Evolutionary conservation across 2,113 vertebrate species (phyloP).

Genomic region (Conger conger): DNA sequence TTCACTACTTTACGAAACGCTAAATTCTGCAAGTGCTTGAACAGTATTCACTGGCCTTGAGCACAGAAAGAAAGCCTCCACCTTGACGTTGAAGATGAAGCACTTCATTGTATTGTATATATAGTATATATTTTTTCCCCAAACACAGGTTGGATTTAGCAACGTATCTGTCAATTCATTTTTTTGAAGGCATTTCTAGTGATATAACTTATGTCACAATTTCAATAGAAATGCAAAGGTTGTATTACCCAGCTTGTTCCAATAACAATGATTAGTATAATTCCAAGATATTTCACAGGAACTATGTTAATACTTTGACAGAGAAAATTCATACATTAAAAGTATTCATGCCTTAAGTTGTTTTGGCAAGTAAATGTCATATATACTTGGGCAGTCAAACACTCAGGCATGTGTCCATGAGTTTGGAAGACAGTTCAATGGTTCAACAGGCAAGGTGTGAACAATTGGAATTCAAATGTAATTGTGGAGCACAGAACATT

Average conservation of each 20-base stretch:
- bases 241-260: not conserved
- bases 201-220: not conserved
- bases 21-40: not conserved
- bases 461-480: constrained; percentile 14
- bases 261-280: not conserved
- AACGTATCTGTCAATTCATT: not conserved
- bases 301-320: not conserved
- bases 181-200: not conserved
- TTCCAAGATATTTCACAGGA: not conserved
- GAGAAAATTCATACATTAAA: too few species aligned
- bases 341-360: not conserved
- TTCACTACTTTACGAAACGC: not conserved
- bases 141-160: too few species aligned
- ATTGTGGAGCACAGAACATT: constrained; percentile 13
- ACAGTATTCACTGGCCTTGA: not conserved
- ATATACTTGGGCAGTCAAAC: not conserved
- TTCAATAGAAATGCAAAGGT: not conserved
- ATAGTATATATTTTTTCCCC: not conserved
- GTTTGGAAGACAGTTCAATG: constrained; percentile 3
- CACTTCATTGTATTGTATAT: not conserved
- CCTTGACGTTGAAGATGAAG: not conserved
- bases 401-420: not conserved
- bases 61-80: not conserved
- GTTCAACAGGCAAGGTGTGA: constrained; percentile 5
- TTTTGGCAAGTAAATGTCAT: not conserved